phyloP scores from a whole-genome alignment of 2,113 vertebrate genomes.

The Sylvietta virens region DNA sequence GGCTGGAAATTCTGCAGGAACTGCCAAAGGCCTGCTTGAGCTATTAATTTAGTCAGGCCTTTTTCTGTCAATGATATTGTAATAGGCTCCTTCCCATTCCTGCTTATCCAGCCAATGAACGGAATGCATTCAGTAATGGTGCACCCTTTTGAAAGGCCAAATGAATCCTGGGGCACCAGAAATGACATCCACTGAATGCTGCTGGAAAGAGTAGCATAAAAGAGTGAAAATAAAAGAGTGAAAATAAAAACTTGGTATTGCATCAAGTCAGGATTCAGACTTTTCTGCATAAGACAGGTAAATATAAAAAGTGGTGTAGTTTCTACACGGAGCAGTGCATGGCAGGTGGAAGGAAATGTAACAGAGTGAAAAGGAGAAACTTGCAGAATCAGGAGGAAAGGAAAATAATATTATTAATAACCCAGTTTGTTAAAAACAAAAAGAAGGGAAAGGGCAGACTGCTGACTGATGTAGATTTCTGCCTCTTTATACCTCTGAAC shows the following conservation, averaged over 20 bases:
- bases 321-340: background rate
- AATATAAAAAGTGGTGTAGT: background rate
- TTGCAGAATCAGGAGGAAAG: background rate
- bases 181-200: background rate
- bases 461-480: background rate
- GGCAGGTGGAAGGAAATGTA: background rate
- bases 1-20: background rate
- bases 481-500: background rate
- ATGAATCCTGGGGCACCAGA: background rate
- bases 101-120: background rate
- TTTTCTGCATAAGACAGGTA: background rate
- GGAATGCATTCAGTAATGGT: background rate
- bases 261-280: background rate
- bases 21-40: background rate
- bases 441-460: background rate
- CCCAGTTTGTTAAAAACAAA: background rate
- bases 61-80: background rate
- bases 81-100: background rate
- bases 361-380: background rate
- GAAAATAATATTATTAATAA: background rate
- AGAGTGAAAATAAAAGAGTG: background rate
- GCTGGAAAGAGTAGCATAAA: too few relatives aligned
- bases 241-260: background rate
- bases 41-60: background rate
- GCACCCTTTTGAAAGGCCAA: background rate